These are phyloP conservation scores for Harpagifer antarcticus DNA, from an alignment of 2,797 vertebrate genomes.

Conservation along the genomic window DNA sequence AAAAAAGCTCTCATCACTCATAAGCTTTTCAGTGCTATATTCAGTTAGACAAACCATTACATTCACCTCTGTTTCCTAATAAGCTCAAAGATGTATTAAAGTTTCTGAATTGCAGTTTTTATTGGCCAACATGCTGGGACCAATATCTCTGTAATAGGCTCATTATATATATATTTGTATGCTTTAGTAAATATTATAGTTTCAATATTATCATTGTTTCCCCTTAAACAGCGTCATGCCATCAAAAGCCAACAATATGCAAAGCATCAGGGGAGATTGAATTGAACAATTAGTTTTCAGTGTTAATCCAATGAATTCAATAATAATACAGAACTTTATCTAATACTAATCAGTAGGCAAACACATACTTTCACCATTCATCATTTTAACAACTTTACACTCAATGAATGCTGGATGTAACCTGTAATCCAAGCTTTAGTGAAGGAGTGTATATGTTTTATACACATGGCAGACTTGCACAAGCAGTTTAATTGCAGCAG, in stretches of 20 bases:
- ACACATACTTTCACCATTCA: background rate
- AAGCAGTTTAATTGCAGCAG: background rate
- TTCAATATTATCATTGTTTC: background rate
- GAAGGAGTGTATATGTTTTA: background rate
- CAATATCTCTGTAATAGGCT: background rate
- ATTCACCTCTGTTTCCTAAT: background rate
- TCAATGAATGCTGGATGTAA: background rate
- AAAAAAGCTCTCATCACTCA: background rate
- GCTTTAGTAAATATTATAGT: background rate
- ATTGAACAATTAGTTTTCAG: background rate
- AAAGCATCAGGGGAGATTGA: background rate
- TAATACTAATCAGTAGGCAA: background rate
- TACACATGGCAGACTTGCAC: constrained; percentile 2
- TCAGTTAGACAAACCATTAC: too few species aligned
- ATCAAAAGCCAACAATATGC: background rate
- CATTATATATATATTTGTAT: background rate
- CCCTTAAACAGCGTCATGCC: background rate
- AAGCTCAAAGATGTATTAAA: background rate
- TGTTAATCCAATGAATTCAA: background rate
- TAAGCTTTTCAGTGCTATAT: background rate
- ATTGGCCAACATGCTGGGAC: background rate
- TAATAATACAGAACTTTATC: background rate
- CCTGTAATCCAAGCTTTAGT: background rate
- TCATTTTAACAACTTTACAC: background rate
- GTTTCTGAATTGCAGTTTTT: background rate